Conservation (phyloP, 2,113 vertebrate species). For the Nothocercus julius region DNA sequence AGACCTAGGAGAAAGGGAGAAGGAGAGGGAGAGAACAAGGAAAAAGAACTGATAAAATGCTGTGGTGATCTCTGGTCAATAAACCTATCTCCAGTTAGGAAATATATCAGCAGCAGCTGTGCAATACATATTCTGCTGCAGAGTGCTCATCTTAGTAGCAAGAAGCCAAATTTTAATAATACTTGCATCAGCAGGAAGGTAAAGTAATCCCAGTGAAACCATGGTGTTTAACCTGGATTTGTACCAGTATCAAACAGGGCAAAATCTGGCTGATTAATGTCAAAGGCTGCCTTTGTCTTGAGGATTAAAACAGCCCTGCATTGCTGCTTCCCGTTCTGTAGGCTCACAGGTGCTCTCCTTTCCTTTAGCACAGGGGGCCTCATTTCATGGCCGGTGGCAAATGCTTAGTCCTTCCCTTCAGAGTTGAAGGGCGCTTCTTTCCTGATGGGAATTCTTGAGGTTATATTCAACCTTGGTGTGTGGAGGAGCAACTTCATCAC, state of each 20-base stretch:
- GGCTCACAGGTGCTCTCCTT: not conserved
- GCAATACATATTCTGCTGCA: not conserved
- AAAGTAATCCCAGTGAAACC: not conserved
- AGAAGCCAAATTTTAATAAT: not conserved
- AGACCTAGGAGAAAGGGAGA: not conserved
- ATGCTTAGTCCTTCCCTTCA: not conserved
- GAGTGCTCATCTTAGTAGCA: not conserved
- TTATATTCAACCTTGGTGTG: not conserved
- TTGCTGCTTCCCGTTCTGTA: not conserved
- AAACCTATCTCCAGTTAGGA: not conserved
- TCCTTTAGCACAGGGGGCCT: not conserved
- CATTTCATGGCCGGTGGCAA: not conserved
- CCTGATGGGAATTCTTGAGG: not conserved
- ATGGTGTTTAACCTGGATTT: not conserved
- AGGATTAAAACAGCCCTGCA: not conserved
- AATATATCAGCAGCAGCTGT: not conserved
- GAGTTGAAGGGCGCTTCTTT: not conserved
- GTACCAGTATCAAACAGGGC: not conserved
- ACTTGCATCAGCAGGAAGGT: constrained; percentile 6
- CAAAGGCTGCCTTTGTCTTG: not conserved
- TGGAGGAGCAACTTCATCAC: not conserved
- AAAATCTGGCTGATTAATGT: not conserved
- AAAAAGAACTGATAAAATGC: not conserved
- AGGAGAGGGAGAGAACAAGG: not conserved
- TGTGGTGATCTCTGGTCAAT: not conserved